These are phyloP conservation scores for Brachionus asplanchnoidis DNA, from an alignment of 1,140 invertebrate species.

Conservation along the genomic window DNA sequence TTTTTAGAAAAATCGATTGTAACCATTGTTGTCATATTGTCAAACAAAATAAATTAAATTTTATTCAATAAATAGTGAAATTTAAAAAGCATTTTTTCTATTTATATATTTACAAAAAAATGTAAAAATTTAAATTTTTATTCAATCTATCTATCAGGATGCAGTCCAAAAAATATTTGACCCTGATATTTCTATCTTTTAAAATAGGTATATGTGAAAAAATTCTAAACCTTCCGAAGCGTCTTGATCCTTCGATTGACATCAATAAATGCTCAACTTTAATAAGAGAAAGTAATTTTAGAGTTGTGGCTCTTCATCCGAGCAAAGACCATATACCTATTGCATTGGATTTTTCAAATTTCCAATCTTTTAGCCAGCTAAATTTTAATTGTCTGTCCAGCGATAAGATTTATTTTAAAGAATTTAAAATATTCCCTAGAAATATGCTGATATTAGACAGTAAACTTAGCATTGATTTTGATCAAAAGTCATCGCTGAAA, in stretches of 20 bases:
- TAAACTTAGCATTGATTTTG: not conserved
- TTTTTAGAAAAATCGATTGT: too few relatives aligned
- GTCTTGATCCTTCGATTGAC: not conserved
- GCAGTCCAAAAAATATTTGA: too few relatives aligned
- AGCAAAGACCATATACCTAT: not conserved
- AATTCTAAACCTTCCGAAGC: too few relatives aligned
- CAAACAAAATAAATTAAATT: too few relatives aligned
- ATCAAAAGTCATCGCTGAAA: not conserved
- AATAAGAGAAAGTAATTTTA: not conserved
- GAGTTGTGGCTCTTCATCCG: not conserved
- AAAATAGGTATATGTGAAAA: too few relatives aligned
- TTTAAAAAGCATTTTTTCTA: too few relatives aligned
- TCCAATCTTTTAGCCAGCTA: not conserved
- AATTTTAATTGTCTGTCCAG: not conserved
- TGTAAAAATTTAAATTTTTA: too few relatives aligned
- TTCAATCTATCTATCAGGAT: too few relatives aligned
- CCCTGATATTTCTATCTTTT: too few relatives aligned
- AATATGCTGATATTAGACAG: not conserved
- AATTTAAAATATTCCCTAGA: not conserved
- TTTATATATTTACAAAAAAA: too few relatives aligned
- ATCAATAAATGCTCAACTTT: not conserved
- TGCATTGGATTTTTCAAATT: not conserved
- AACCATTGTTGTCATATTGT: too few relatives aligned
- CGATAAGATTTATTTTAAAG: not conserved
- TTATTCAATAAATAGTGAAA: too few relatives aligned